Percentiles rank a stretch among this genome's conserved stretches.
These are phyloP conservation scores for Hydrolagus affinis DNA, from an alignment of 2,113 vertebrate genomes.

Conservation along the genomic window DNA sequence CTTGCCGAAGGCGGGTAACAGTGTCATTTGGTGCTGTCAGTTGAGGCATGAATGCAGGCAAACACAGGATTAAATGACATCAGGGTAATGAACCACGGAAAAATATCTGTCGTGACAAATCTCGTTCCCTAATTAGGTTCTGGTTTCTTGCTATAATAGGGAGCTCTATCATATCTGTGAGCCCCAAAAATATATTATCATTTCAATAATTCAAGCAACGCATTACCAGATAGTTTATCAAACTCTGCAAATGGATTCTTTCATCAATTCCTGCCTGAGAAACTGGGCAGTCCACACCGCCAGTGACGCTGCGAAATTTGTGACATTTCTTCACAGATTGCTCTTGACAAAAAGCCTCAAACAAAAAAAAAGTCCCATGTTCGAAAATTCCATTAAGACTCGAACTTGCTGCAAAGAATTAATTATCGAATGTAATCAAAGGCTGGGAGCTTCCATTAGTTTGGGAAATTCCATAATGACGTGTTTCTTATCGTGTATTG, in stretches of 20 bases:
- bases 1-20: too few species aligned
- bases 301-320: background rate
- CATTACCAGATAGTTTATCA: background rate
- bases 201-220: background rate
- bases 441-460: too few species aligned
- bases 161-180: background rate
- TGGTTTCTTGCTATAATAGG: background rate
- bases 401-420: too few species aligned
- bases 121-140: background rate
- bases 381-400: too few species aligned
- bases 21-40: too few species aligned
- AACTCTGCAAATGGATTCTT: background rate
- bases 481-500: too few species aligned
- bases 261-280: too few species aligned
- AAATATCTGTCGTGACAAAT: background rate
- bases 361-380: too few species aligned
- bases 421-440: too few species aligned
- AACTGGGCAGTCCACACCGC: too few species aligned
- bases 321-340: background rate
- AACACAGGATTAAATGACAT: background rate
- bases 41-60: background rate
- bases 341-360: too few species aligned
- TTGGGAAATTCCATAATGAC: too few species aligned
- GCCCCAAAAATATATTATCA: background rate
- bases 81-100: background rate